These are phyloP conservation scores for Acrobasis suavella DNA, from an alignment of 2,888 invertebrate species.

Conservation along the genomic window DNA sequence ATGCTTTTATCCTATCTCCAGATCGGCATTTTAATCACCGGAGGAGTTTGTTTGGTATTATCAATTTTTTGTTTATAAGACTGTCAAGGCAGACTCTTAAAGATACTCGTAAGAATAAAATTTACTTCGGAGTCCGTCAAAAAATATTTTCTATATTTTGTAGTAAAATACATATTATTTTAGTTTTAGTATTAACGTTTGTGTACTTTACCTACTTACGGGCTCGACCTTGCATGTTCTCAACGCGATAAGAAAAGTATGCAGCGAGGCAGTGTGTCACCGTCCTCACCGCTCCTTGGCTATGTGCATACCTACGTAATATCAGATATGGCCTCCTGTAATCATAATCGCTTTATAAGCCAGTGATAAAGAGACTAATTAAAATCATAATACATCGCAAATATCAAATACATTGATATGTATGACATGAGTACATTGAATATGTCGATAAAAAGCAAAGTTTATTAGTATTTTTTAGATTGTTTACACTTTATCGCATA, in stretches of 20 bases:
- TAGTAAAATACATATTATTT: neutral
- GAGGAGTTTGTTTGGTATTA: neutral
- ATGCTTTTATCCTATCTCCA: slow-evolving; percentile 1
- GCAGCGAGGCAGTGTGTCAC: slow-evolving; percentile 44
- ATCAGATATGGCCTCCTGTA: slow-evolving; percentile 44
- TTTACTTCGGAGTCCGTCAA: no score
- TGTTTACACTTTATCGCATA: neutral
- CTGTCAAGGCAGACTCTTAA: no score
- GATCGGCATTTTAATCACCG: slow-evolving; percentile 10
- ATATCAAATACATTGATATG: no score
- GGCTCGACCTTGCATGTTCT: slow-evolving; percentile 32
- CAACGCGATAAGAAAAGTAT: slow-evolving; percentile 55
- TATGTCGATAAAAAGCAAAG: neutral
- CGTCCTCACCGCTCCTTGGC: slow-evolving; percentile 31
- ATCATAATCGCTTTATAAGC: slow-evolving; percentile 28
- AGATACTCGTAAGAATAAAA: no score
- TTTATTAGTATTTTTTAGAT: neutral
- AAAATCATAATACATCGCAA: neutral
- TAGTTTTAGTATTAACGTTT: neutral
- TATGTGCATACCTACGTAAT: slow-evolving; percentile 54
- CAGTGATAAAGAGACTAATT: slow-evolving; percentile 11
- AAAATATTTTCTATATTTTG: neutral
- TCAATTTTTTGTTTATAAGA: no score
- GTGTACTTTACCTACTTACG: slow-evolving; percentile 39
- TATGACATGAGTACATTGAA: neutral